Evolutionary conservation across 2,888 invertebrate genomes (phyloP), one percentile per base, ranked within the genome.

Genomic region (Lacanobia wlatinum): DNA sequence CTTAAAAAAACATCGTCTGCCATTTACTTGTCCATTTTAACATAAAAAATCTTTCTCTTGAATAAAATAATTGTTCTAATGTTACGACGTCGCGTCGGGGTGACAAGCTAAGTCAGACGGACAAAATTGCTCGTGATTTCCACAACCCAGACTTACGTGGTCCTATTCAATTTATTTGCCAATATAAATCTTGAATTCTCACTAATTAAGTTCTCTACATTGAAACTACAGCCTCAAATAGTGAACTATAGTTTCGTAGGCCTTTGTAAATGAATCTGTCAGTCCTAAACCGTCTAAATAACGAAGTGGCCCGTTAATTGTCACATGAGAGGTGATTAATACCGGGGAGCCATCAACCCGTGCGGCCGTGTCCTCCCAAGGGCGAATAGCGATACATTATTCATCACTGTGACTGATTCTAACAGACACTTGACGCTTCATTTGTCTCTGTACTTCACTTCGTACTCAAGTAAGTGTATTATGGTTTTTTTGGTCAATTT

Each of bases 251-350:
- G 12, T 23, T n/a, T 50, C 7, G 3, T 8, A 18, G 6, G 58
- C 38, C 38, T 34, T 63, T 43, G 66, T 63, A 53, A 81, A 81
- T 76, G 3, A 66, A 48, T 50, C 46, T 69, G 59, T 77, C 69
- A 34, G 40, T 5, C 43, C 50, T 46, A 62, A 70, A 68, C 56
- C 23, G 12, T 12, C 50, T 69, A 63, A 65, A 80, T 75, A 61
- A 69, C 46, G 55, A 59, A 56, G 38, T 62, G n/a, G 0, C 10
- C 4, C 56, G 52, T 67, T 79, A 79, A 79, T 76, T 82, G 83
- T 61, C 58, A 82, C 58, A 64, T 64, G 78, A 82, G 83, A 73
- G 64, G 68, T 66, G 59, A 76, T 84, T 82, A 78, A 71, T 68
- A 73, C 63, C 34, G 46, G 48, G 34, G 65, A 34, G 62, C 55